Evolutionary conservation across 2,888 invertebrate species (phyloP), one percentile per base, ranked within the genome.

Genomic region (Parelbella ahira): DNA sequence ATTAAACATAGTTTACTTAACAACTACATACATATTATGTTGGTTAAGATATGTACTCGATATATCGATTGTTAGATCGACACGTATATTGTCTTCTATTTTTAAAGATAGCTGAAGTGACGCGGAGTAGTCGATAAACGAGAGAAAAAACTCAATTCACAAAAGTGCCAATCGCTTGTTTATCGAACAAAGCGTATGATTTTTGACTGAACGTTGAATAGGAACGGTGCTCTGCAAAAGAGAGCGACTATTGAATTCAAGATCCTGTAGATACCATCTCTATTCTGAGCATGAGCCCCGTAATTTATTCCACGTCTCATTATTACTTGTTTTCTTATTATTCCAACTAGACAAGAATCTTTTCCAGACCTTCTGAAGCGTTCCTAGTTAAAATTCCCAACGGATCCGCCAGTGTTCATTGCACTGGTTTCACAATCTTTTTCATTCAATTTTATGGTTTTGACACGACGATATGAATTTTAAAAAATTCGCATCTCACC

Each of bases 371-470:
- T 30, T 43, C 24, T 34, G 13, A 41, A 41, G 27, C 33, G 28
- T 15, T 21, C 37, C 49, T 45, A 50, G 47, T 56, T 54, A 54
- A 55, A 47, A 56, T 55, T 56, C 55, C 45, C 45, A 24, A 32
- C 37, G 44, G 49, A 42, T 47, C 36, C 34, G 38, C 23, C 46
- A 37, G 48, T 45, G 48, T 51, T 47, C 49, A 54, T 53, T 49
- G 53, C 51, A 50, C 51, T 54, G 54, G 50, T 52, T 52, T 50
- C 49, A 53, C 53, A 55, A 56, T 53, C 55, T 52, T 51, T 48
- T 53, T 52, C 52, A 52, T 52, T 52, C 51, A 53, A 51, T 53
- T 56, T 53, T 55, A 55, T 53, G 51, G 53, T 51, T 55, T 52
- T 52, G 50, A 50, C 44, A 39, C 38, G 33, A 37, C 47, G 47